Percentiles rank a stretch among this genome's conserved stretches.
Evolutionary conservation across 2,797 vertebrate genomes (phyloP).

Genomic region (Vireo griseus): DNA sequence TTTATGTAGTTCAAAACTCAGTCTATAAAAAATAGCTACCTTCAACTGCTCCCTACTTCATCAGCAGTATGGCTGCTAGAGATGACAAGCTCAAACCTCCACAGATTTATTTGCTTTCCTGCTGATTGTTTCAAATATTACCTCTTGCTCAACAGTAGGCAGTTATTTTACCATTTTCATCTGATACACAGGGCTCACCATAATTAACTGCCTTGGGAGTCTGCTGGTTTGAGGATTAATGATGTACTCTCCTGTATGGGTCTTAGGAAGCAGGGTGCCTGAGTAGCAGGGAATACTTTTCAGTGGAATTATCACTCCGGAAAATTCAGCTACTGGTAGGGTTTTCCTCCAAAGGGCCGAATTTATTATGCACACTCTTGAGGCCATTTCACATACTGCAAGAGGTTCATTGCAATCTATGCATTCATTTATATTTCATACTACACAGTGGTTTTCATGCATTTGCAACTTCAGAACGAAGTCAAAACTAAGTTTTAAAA

Average conservation of each 20-base stretch:
- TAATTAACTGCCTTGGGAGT: constrained; percentile 16
- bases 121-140: constrained; percentile 12
- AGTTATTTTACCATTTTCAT: constrained; percentile 19
- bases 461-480: background rate
- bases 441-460: background rate
- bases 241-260: background rate
- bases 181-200: background rate
- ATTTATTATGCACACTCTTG: background rate
- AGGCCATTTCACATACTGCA: background rate
- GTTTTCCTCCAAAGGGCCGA: background rate
- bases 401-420: background rate
- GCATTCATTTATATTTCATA: background rate
- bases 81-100: background rate
- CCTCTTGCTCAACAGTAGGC: background rate
- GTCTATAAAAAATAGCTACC: background rate
- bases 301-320: background rate
- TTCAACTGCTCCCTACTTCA: background rate
- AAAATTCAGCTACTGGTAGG: background rate
- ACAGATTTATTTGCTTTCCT: background rate
- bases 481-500: constrained; percentile 13
- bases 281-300: background rate
- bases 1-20: background rate
- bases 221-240: constrained; percentile 1
- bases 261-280: background rate
- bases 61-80: background rate